Evolutionary conservation across 2,888 invertebrate genomes (phyloP), one percentile per base, ranked within the genome.

Genomic region (Xestia sexstrigata): DNA sequence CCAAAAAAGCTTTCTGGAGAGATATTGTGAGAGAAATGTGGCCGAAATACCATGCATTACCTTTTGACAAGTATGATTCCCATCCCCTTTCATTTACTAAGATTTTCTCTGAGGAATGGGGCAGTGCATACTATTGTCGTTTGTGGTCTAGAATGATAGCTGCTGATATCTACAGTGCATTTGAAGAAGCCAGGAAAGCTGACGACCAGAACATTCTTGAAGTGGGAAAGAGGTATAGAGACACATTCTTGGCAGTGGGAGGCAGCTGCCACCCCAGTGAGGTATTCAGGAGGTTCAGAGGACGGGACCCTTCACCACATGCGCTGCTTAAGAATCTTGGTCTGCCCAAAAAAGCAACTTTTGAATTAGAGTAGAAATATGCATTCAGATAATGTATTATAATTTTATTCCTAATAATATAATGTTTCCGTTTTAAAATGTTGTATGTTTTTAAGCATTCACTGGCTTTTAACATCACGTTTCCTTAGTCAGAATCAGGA

Each of bases 141-240:
- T 93, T 98, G 26, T 99, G 99, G 99, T 98, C 99, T 2, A 97
- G 97, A 91, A 98, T 99, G 97, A 97, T 99, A 70, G 99, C 99
- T 0, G 99, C 99, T 0, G 99, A 99, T 94, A 97, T 98, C 52
- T 99, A 98, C 92, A 98, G 98, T 91, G 98, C 98, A 70, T 99
- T 99, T 93, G 97, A 98, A 81, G 98, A 98, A 93, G 97, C 96
- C 0, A 95, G 97, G 86, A 93, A 95, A 67, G 95, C 97, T 2
- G 97, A 97, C 1, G 97, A 97, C 20, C 94, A 96, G 73, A 96
- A 97, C 86, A 91, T 97, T 82, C 85, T 96, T 86, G 97, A 97
- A 67, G 97, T 98, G 9, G 98, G 98, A 0, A 97, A 97, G 88
- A 96, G 98, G 80, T 99, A 98, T 91, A 97, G 98, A 86, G 98